Conservation (phyloP, 2,113 vertebrate species). For the Albula glossodonta region DNA sequence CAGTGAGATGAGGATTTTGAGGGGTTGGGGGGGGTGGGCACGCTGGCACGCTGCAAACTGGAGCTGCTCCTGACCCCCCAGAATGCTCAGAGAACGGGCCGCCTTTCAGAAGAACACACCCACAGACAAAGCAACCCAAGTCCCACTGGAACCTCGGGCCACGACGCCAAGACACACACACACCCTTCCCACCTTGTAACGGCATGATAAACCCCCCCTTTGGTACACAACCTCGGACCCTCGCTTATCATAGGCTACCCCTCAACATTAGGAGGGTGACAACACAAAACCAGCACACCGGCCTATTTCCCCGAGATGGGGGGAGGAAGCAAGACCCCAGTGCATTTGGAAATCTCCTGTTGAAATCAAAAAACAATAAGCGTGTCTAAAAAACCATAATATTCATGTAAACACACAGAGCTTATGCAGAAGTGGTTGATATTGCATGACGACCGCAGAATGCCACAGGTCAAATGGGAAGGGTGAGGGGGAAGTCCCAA, state of each 20-base stretch:
- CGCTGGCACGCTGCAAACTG: too few species aligned
- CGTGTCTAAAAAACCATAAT: conserved; percentile 61
- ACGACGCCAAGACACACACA: not conserved
- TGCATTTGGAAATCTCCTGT: conserved; percentile 57
- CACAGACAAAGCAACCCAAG: not conserved
- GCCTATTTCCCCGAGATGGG: conserved; percentile 19
- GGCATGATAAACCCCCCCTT: conserved; percentile 26
- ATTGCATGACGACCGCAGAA: conserved; percentile 67
- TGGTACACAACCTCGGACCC: conserved; percentile 41
- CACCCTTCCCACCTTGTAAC: not conserved
- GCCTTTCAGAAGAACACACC: not conserved
- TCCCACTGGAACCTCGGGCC: not conserved
- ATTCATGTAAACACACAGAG: conserved; percentile 80
- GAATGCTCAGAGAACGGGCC: not conserved
- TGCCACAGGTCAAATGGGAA: conserved; percentile 59
- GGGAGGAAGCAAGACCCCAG: conserved; percentile 49
- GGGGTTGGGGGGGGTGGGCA: not conserved
- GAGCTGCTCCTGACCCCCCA: not conserved
- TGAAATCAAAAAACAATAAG: conserved; percentile 55
- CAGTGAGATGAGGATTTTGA: too few species aligned
- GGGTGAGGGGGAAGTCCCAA: conserved; percentile 55
- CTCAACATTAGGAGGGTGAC: not conserved
- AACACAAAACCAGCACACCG: not conserved
- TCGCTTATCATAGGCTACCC: conserved; percentile 28
- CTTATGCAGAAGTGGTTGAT: conserved; percentile 75